These are phyloP conservation scores for Zelleria hepariella DNA, from an alignment of 2,888 invertebrate species.

Conservation along the genomic window DNA sequence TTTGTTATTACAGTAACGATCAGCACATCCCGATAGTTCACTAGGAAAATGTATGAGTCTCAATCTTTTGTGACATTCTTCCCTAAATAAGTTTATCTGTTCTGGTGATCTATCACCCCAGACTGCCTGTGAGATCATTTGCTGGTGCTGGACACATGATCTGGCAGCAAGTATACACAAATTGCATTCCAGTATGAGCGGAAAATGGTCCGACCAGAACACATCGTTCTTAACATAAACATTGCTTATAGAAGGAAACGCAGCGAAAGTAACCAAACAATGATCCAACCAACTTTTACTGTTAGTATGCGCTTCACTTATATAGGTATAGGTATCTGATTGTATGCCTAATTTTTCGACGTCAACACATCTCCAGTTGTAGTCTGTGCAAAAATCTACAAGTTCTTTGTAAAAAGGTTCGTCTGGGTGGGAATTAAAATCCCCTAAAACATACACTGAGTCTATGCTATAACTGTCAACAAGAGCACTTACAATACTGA, in stretches of 20 bases:
- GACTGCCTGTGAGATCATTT: too few species aligned
- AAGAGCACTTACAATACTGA: neutral
- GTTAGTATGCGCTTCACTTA: constrained; percentile 4
- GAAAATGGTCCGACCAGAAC: constrained; percentile 9
- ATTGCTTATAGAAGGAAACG: constrained; percentile 1
- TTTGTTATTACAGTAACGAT: neutral
- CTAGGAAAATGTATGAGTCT: constrained; percentile 6
- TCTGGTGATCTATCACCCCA: constrained; percentile 3
- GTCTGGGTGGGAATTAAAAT: constrained; percentile 8
- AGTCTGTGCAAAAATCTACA: constrained; percentile 9
- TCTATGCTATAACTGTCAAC: neutral
- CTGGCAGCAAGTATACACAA: neutral
- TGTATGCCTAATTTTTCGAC: constrained; percentile 9
- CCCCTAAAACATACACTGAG: constrained; percentile 4
- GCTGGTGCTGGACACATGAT: too few species aligned
- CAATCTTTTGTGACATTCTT: constrained; percentile 7
- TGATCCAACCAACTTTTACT: constrained; percentile 9
- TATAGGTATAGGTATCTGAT: constrained; percentile 3
- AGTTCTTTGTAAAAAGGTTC: constrained; percentile 11
- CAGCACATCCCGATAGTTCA: neutral
- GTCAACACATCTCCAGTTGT: constrained; percentile 10
- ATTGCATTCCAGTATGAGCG: constrained; percentile 7
- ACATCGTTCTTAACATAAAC: constrained; percentile 5
- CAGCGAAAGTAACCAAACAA: constrained; percentile 9
- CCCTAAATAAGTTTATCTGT: constrained; percentile 4